Evolutionary conservation across 2,113 vertebrate genomes (phyloP).

Genomic region (Paradoxurus hermaphroditus): DNA sequence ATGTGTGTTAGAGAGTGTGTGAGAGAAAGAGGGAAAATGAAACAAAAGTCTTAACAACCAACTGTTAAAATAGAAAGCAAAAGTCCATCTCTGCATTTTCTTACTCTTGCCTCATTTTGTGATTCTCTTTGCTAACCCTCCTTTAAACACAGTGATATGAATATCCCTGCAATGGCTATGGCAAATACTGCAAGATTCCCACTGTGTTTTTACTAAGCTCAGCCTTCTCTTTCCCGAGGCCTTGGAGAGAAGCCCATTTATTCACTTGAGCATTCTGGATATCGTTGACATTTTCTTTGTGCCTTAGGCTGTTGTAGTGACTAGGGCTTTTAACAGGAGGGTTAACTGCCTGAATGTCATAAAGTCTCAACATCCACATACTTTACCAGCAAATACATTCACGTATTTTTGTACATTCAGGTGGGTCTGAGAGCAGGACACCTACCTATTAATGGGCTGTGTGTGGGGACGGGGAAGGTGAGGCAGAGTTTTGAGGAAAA

Average conservation of each 20-base stretch:
- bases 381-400: constrained; percentile 31
- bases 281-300: constrained; percentile 57
- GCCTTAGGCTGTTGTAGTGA: constrained; percentile 49
- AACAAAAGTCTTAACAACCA: background rate
- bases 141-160: background rate
- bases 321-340: constrained; percentile 45
- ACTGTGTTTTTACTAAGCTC: background rate
- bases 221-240: constrained; percentile 44
- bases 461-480: background rate
- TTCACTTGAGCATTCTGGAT: constrained; percentile 47
- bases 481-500: background rate
- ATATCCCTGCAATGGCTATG: background rate
- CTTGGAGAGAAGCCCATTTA: constrained; percentile 47
- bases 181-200: background rate
- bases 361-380: constrained; percentile 21
- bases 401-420: background rate
- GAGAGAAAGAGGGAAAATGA: background rate
- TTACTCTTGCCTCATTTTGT: background rate
- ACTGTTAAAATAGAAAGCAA: background rate
- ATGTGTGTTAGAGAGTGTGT: background rate
- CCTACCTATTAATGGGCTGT: background rate
- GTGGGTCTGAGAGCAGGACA: background rate
- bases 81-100: background rate
- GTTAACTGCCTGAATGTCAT: constrained; percentile 58
- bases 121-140: background rate